A percentile compares a stretch with the other conserved stretches of the same genome.
Conservation (phyloP, 2,113 vertebrate genomes). For the Lagopus leucura region DNA sequence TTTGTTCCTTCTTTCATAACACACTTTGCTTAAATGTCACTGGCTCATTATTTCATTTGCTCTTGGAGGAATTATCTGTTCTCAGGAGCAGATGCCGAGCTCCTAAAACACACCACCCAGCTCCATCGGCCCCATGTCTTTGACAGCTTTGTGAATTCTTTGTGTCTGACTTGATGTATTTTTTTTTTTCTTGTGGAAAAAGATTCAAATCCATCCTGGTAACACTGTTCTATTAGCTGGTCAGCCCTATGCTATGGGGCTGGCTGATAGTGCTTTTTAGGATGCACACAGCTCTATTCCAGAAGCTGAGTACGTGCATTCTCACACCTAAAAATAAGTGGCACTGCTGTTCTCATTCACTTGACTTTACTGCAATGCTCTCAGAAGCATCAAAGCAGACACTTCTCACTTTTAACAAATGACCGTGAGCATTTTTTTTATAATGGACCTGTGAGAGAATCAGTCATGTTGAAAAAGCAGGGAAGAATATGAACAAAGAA, state of each 20-base stretch:
- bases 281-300: no score
- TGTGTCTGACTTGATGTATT: background rate
- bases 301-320: background rate
- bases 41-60: background rate
- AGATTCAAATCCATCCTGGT: background rate
- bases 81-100: background rate
- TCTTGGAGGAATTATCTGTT: conserved; percentile 4
- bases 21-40: background rate
- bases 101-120: background rate
- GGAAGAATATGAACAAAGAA: background rate
- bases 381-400: background rate
- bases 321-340: background rate
- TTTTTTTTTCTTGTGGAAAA: background rate
- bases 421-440: background rate
- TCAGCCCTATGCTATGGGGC: accelerated
- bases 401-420: conserved; percentile 18
- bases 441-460: background rate
- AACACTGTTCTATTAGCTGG: background rate
- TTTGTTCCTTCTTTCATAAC: background rate
- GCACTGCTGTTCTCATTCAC: background rate
- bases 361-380: background rate
- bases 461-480: background rate
- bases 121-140: background rate
- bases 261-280: background rate
- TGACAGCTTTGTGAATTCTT: background rate